Percentiles rank a stretch among this genome's conserved stretches.
Conservation (phyloP, 2,113 vertebrate genomes). For the Rhabdornis inornatus region DNA sequence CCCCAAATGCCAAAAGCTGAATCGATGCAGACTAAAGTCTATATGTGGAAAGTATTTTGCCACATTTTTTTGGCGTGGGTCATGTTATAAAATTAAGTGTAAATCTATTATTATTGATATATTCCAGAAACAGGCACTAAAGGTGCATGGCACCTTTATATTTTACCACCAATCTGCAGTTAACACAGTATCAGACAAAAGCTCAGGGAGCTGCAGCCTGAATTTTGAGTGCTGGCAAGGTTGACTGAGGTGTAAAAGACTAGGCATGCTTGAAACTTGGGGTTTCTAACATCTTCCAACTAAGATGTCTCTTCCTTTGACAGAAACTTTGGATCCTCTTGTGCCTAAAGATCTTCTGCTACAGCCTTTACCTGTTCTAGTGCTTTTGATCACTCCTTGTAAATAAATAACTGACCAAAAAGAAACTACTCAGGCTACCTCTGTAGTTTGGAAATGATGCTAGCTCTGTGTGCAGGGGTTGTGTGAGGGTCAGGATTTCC, state of each 20-base stretch:
- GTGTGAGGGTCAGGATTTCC: not conserved
- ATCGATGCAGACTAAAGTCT: not conserved
- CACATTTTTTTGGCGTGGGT: accelerated
- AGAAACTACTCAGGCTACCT: not conserved
- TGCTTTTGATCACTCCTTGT: not conserved
- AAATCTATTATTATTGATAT: not conserved
- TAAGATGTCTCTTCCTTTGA: not conserved
- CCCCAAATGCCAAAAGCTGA: not conserved
- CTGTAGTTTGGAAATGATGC: not conserved
- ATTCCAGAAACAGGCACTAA: not conserved
- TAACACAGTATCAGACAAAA: not conserved
- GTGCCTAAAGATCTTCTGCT: not conserved
- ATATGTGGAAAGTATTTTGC: not conserved
- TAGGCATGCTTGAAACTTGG: not conserved
- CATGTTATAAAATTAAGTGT: not conserved
- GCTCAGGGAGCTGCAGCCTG: not conserved
- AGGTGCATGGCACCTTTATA: not conserved
- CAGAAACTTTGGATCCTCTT: not conserved
- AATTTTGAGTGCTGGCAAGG: not conserved
- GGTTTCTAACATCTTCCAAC: no score
- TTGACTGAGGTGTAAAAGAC: not conserved
- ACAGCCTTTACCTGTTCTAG: not conserved
- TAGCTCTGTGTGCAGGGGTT: not conserved
- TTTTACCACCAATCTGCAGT: not conserved
- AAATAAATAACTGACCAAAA: not conserved